Evolutionary conservation across 2,113 vertebrate species (phyloP).

Genomic region (Cyprichromis sp.): DNA sequence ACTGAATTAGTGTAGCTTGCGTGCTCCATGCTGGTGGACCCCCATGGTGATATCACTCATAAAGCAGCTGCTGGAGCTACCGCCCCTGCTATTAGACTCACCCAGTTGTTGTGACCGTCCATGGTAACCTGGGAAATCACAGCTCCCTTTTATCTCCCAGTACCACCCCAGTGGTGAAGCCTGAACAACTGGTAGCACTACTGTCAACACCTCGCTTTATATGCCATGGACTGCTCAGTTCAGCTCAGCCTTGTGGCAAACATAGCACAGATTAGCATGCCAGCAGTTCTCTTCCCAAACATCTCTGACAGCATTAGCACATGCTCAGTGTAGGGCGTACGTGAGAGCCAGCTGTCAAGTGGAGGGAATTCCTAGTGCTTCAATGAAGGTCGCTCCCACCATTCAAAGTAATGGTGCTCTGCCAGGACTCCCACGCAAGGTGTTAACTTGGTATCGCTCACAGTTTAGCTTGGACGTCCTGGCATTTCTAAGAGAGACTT

Average conservation of each 20-base stretch:
- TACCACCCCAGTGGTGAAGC: conserved; percentile 21
- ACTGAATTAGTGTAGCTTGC: background rate
- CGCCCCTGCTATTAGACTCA: background rate
- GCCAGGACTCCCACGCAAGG: conserved; percentile 45
- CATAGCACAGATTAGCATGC: conserved; percentile 58
- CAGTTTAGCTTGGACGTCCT: conserved; percentile 52
- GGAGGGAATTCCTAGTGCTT: conserved; percentile 46
- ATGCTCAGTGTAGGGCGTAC: conserved; percentile 37
- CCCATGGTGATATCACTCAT: conserved; percentile 4
- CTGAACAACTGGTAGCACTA: conserved; percentile 44
- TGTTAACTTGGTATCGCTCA: conserved; percentile 54
- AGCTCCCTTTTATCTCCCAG: conserved; percentile 37
- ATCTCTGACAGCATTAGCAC: conserved; percentile 50
- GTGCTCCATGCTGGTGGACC: background rate
- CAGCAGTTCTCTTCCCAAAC: conserved; percentile 39
- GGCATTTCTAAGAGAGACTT: conserved; percentile 30
- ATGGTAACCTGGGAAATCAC: conserved; percentile 34
- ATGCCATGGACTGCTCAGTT: conserved; percentile 27
- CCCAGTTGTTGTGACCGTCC: conserved; percentile 28
- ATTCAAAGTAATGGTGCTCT: conserved; percentile 8
- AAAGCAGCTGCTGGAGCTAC: conserved; percentile 42
- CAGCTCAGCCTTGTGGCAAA: conserved; percentile 43
- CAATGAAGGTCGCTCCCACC: conserved; percentile 57
- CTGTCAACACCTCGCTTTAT: conserved; percentile 39
- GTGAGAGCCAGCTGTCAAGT: conserved; percentile 55